Base-by-base conservation (phyloP, 2,888 invertebrate species). In the Pilophorus perplexus region DNA sequence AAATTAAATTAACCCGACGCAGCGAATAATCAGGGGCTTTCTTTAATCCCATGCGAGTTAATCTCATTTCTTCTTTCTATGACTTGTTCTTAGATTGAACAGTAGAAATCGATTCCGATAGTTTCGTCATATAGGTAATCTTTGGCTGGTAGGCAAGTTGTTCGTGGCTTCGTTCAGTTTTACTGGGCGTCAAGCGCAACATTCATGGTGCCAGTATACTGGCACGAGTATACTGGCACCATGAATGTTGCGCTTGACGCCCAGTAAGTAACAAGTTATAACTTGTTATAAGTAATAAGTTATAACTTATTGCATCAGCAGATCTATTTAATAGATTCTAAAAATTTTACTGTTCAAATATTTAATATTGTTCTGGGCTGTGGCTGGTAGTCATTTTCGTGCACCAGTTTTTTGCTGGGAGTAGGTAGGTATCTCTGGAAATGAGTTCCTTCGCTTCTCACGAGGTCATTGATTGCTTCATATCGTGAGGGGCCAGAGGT, bases 161-260 rank as follows among this genome's bases (percentile, higher is more conserved):
- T 20, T 44, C 20, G 44, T 44, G 44, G 12, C 44, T 44, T 44
- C 44, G 10, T 44, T 44, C 44, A 44, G 12, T 44, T 44, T 44
- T 8, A 20, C 2, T 42, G 16, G n/a, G n/a, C n/a, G n/a, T n/a
- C n/a, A 18, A 44, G 18, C 22, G 44, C 4, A 2, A 4, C 44
- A 18, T 5, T 44, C 44, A 44, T 44, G 3, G 22, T 16, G 4
- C 14, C 18, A 12, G 44, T 44, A 16, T n/a, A n/a, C n/a, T n/a
- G n/a, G n/a, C n/a, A n/a, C n/a, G n/a, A n/a, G n/a, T n/a, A n/a
- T 16, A 44, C 44, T 12, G 18, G 14, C 4, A 16, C 22, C 3
- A 44, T 44, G 44, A 44, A 5, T 18, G 44, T 4, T 2, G 4
- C 44, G 22, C 18, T 44, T 18, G n/a, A n/a, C n/a, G n/a, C n/a